phyloP scores from a whole-genome alignment of 2,797 vertebrate species.

The Dendrocincla tyrannina region DNA sequence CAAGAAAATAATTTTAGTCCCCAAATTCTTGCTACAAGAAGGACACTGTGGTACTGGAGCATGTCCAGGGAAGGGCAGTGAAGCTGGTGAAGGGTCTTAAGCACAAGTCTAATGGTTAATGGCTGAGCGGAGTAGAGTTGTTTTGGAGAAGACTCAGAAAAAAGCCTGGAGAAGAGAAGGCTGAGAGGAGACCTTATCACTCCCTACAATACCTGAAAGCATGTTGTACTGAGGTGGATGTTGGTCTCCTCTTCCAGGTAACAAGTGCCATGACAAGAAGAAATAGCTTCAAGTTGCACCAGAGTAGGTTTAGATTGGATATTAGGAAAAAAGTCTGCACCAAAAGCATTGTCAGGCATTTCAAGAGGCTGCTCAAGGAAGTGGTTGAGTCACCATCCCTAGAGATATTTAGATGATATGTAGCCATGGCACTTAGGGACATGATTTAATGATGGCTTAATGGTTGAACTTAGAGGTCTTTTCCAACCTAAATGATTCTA shows the following conservation, averaged over 20 bases:
- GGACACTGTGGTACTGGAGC: not conserved
- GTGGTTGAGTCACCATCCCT: not conserved
- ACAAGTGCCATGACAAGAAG: not conserved
- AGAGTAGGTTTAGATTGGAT: not conserved
- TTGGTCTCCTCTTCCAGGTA: not conserved
- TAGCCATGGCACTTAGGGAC: not conserved
- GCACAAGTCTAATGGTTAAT: not conserved
- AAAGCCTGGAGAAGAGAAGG: not conserved
- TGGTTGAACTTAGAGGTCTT: not conserved
- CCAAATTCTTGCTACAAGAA: not conserved
- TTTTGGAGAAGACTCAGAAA: not conserved
- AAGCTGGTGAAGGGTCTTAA: not conserved
- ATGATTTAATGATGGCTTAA: not conserved
- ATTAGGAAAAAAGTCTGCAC: not conserved
- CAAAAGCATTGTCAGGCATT: not conserved
- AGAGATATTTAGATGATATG: not conserved
- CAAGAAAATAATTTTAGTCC: not conserved
- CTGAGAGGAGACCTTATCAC: not conserved
- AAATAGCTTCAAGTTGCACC: not conserved
- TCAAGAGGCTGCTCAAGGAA: not conserved
- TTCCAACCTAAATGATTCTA: not conserved
- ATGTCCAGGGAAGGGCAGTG: not conserved
- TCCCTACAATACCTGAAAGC: not conserved
- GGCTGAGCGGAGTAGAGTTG: not conserved
- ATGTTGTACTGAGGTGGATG: fast-evolving